Conservation (phyloP, 2,888 invertebrate species). For the Dyspetes luteomarginatus region DNA sequence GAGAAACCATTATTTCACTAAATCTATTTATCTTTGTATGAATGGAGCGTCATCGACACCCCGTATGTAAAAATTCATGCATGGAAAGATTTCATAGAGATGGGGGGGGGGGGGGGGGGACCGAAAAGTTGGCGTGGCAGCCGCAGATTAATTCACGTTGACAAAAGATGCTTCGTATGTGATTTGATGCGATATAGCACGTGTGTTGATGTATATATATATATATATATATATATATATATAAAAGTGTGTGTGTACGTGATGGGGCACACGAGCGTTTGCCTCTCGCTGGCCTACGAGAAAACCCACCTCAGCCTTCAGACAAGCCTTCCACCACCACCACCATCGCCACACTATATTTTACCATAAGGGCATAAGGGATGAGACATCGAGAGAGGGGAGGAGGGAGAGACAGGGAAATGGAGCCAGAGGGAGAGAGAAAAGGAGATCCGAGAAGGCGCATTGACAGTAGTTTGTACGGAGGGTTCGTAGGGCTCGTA, state of each 20-base stretch:
- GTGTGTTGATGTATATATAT: conserved; percentile 15
- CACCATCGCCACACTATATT: conserved; percentile 5
- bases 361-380: conserved; percentile 18
- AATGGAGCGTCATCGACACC: conserved; percentile 61
- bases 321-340: conserved; percentile 56
- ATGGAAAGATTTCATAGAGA: conserved; percentile 17
- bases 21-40: conserved; percentile 44
- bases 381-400: conserved; percentile 1
- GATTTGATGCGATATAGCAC: neutral
- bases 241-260: conserved; percentile 11
- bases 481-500: conserved; percentile 55
- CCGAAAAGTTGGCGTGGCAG: conserved; percentile 50
- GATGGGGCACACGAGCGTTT: conserved; percentile 30
- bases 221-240: conserved; percentile 19
- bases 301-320: conserved; percentile 68
- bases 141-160: conserved; percentile 75
- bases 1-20: neutral
- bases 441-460: conserved; percentile 32
- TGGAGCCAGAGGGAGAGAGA: neutral
- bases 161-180: conserved; percentile 64
- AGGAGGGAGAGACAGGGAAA: neutral
- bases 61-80: conserved; percentile 36
- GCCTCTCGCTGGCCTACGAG: conserved; percentile 65
- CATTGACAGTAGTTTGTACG: conserved; percentile 18
- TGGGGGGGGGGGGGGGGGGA: conserved; percentile 44